These are phyloP conservation scores for Fukomys damarensis DNA, from an alignment of 2,113 vertebrate genomes.

Conservation along the genomic window DNA sequence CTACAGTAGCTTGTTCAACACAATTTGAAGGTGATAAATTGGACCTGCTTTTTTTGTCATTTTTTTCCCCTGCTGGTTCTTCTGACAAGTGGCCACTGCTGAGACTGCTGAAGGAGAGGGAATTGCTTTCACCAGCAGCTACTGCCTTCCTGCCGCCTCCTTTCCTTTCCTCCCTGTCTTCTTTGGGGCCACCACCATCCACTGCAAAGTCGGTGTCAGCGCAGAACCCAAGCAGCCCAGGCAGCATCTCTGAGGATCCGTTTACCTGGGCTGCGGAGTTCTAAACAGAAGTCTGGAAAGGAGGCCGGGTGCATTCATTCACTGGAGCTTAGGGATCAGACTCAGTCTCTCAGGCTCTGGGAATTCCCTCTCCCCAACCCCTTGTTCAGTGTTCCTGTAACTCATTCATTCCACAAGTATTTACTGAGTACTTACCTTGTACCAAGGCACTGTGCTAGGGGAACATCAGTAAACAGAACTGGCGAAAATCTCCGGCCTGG, in stretches of 20 bases:
- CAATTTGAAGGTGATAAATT: conserved; percentile 79
- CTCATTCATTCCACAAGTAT: neutral
- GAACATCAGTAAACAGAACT: neutral
- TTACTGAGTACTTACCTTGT: neutral
- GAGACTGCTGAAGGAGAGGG: conserved; percentile 66
- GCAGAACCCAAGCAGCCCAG: neutral
- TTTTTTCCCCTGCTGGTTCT: conserved; percentile 70
- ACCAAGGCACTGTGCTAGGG: neutral
- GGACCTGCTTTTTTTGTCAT: conserved; percentile 70
- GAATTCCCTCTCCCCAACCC: accelerated
- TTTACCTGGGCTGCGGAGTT: neutral
- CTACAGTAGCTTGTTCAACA: conserved; percentile 80
- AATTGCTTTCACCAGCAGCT: conserved; percentile 61
- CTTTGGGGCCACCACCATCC: neutral
- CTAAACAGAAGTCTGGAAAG: neutral
- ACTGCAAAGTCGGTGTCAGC: neutral
- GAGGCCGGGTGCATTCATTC: neutral
- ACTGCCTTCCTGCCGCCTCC: neutral
- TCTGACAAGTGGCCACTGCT: conserved; percentile 79
- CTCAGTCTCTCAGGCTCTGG: neutral
- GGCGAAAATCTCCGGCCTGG: neutral
- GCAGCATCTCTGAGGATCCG: neutral
- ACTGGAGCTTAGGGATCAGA: neutral
- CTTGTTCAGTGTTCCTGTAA: neutral
- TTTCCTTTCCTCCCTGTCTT: neutral